Percentiles rank a stretch among this genome's conserved stretches.
Evolutionary conservation across 2,888 invertebrate genomes (phyloP).

Genomic region (Sussaba pulchella): DNA sequence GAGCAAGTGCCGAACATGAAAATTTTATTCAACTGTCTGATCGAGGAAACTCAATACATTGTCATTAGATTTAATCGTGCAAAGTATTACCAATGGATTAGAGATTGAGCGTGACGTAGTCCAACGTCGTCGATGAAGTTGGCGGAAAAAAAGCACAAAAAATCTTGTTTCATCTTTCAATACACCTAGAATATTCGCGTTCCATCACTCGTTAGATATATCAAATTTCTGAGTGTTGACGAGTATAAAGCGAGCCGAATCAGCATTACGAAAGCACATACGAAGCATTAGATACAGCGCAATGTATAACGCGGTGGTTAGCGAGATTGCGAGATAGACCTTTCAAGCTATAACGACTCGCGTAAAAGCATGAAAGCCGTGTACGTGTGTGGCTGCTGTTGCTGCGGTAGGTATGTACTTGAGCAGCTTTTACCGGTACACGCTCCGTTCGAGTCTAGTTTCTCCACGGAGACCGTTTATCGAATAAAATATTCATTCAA

Average conservation of each 20-base stretch:
- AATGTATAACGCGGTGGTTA: constrained; percentile 21
- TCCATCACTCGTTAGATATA: constrained; percentile 11
- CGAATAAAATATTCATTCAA: constrained; percentile 74
- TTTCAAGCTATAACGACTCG: not conserved
- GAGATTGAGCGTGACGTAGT: constrained; percentile 13
- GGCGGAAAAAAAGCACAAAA: constrained; percentile 11
- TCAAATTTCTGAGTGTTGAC: not conserved
- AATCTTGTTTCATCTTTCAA: not conserved
- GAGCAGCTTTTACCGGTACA: constrained; percentile 38
- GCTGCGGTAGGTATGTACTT: constrained; percentile 27
- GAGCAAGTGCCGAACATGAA: constrained; percentile 35
- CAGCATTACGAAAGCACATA: constrained; percentile 1
- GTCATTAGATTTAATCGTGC: constrained; percentile 55
- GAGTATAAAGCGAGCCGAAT: not conserved
- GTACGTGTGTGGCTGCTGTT: constrained; percentile 3
- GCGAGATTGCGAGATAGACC: constrained; percentile 10
- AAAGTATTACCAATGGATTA: constrained; percentile 37
- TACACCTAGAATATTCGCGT: not conserved
- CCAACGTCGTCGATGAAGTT: constrained; percentile 40
- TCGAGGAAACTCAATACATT: constrained; percentile 49
- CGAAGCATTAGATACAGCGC: not conserved
- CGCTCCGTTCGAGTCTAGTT: constrained; percentile 49
- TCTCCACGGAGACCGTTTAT: constrained; percentile 73
- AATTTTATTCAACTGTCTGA: constrained; percentile 53
- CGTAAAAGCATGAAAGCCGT: not conserved